A percentile compares a stretch with the other conserved stretches of the same genome.
Conservation (phyloP, 2,888 invertebrate species). For the Ypsolopha scabrella region DNA sequence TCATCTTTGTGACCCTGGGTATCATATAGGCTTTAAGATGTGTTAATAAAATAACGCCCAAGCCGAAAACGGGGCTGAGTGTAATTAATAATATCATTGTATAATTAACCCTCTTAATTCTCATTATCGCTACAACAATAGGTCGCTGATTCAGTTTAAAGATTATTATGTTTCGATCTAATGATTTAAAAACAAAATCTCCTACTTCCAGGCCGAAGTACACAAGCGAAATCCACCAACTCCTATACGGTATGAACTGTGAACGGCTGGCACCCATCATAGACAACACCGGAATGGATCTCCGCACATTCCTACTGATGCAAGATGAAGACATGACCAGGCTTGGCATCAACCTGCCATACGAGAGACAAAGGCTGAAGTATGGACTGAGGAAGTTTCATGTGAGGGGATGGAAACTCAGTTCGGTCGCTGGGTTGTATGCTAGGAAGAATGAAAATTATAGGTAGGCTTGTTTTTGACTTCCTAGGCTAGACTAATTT, state of each 20-base stretch:
- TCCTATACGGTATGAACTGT: conserved; percentile 73
- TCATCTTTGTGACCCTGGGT: no score
- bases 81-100: no score
- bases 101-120: no score
- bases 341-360: conserved; percentile 71
- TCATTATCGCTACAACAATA: no score
- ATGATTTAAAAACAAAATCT: no score
- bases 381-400: conserved; percentile 71
- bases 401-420: conserved; percentile 63
- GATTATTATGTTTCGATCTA: no score
- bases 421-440: conserved; percentile 51
- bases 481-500: not conserved
- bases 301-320: conserved; percentile 68
- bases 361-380: conserved; percentile 68
- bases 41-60: no score
- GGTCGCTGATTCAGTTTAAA: no score
- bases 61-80: no score
- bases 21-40: no score
- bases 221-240: conserved; percentile 59
- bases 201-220: conserved; percentile 56
- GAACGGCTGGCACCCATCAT: conserved; percentile 59
- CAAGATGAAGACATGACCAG: conserved; percentile 67
- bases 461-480: conserved; percentile 30
- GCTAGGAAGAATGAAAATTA: conserved; percentile 45
- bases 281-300: conserved; percentile 52